Base-by-base conservation (phyloP, 1,140 invertebrate genomes). In the Calycopis cecrops region DNA sequence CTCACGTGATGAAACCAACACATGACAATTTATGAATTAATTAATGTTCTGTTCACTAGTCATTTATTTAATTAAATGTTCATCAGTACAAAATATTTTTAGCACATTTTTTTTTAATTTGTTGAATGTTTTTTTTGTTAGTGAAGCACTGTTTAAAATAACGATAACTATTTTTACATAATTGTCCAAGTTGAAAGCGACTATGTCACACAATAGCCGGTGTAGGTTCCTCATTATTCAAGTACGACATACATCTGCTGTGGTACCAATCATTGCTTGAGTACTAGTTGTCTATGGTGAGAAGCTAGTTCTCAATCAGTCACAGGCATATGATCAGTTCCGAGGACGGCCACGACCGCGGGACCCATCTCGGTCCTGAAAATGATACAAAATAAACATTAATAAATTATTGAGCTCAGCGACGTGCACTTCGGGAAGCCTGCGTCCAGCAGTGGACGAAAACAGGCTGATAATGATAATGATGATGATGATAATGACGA, bases 71-170 rank as follows among this genome's bases (percentile, higher is more conserved):
- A 74, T 68, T 28, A 28, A 81, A 75, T 73, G 78, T 86, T 83
- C 77, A 70, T 80, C 79, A 82, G 83, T 85, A 82, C 71, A 77
- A 80, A 83, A 85, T 76, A 84, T 78, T 79, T 76, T 82, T 86
- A 84, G 78, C 81, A 86, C 81, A 82, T 82, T 28, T 28, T 82
- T 28, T 28, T 81, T 81, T 75, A 83, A 85, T 86, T 85, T 86
- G 76, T 85, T 85, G 79, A 85, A 80, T 76, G 80, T 86, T 83
- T 84, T 28, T 28, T 28, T 71, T 77, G 51, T 79, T 79, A 74
- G 68, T 71, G 69, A 80, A 82, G 79, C 82, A 87, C 84, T 84
- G 81, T 87, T 85, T 79, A 82, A 85, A 83, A 83, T 74, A 79
- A 81, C 77, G 69, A 71, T 75, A 80, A 82, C 66, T 75, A 72